phyloP scores from a whole-genome alignment of 1,140 invertebrate genomes.

The Reticulitermes speratus region DNA sequence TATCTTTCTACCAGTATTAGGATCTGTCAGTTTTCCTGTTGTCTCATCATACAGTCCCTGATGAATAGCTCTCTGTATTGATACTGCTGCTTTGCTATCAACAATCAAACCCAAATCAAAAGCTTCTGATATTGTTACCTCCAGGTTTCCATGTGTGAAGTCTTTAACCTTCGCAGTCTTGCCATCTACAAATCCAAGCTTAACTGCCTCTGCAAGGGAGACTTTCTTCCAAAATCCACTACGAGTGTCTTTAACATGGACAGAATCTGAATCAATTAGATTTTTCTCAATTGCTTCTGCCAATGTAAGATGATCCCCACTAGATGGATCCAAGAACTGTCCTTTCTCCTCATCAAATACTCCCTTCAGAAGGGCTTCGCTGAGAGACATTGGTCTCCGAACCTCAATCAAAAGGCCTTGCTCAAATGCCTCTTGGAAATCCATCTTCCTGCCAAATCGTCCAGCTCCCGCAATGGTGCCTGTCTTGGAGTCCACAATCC shows the following conservation, averaged over 20 bases:
- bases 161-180: constrained; percentile 70
- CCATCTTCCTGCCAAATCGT: constrained; percentile 63
- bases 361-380: constrained; percentile 80
- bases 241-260: constrained; percentile 78
- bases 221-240: constrained; percentile 73
- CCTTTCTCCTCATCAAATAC: constrained; percentile 66
- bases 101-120: constrained; percentile 77
- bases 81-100: constrained; percentile 78
- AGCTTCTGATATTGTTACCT: constrained; percentile 75
- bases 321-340: constrained; percentile 74
- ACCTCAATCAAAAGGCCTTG: constrained; percentile 78
- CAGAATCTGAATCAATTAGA: constrained; percentile 78
- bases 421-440: constrained; percentile 84
- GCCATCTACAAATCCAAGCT: constrained; percentile 70
- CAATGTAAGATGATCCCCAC: constrained; percentile 71
- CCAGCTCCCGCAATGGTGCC: constrained; percentile 62
- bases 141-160: constrained; percentile 60
- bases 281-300: constrained; percentile 69
- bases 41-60: constrained; percentile 80
- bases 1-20: constrained; percentile 69
- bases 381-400: constrained; percentile 75
- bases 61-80: constrained; percentile 81
- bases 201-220: constrained; percentile 71
- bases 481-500: constrained; percentile 72
- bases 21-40: constrained; percentile 79